These are phyloP conservation scores for Pleuronectes platessa DNA, from an alignment of 2,113 vertebrate genomes.

Conservation along the genomic window DNA sequence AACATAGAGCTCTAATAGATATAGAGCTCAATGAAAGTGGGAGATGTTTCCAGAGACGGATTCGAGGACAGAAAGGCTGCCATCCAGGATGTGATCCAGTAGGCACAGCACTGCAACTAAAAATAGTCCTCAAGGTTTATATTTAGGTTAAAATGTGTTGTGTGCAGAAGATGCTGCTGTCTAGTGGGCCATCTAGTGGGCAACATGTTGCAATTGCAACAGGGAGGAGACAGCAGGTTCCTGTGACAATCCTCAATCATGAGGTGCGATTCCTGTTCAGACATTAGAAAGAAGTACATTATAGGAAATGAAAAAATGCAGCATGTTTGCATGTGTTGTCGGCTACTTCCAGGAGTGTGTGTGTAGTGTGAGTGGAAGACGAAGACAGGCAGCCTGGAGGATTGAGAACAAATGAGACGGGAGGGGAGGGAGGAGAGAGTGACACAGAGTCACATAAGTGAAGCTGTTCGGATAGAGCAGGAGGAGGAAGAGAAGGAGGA, in stretches of 20 bases:
- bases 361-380: constrained; percentile 11
- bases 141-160: constrained; percentile 52
- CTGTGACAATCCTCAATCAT: constrained; percentile 11
- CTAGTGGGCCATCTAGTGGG: constrained; percentile 79
- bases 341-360: not conserved
- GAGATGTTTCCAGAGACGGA: not conserved
- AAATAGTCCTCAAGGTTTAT: constrained; percentile 63
- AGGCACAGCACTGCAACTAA: constrained; percentile 44
- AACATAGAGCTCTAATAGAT: not conserved
- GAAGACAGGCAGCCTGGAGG: constrained; percentile 26
- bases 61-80: constrained; percentile 17
- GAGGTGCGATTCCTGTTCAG: constrained; percentile 4
- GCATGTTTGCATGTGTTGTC: not conserved
- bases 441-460: not conserved
- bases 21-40: not conserved
- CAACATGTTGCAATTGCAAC: constrained; percentile 22
- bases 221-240: not conserved
- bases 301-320: not conserved
- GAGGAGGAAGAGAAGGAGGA: constrained; percentile 38
- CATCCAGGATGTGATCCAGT: constrained; percentile 44
- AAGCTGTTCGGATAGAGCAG: constrained; percentile 24
- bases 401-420: constrained; percentile 2
- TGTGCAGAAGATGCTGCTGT: constrained; percentile 27
- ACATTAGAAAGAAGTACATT: not conserved
- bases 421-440: constrained; percentile 29